Percentiles rank a stretch among this genome's conserved stretches.
These are phyloP conservation scores for Trachythela sp. DNA, from an alignment of 64 coral and sea anemone genomes.

Conservation along the genomic window DNA sequence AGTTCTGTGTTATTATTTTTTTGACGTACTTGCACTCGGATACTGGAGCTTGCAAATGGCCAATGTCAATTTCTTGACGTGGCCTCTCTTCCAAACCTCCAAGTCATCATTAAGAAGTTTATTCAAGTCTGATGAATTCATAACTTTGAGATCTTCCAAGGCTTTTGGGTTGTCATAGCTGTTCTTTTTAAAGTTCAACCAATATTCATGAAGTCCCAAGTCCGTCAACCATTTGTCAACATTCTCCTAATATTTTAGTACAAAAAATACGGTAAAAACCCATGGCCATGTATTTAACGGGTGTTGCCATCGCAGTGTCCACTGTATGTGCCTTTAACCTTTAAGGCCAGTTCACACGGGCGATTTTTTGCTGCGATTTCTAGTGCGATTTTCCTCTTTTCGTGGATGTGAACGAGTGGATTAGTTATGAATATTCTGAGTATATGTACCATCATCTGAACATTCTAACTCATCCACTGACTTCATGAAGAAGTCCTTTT, in stretches of 20 bases:
- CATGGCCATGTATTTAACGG: too few species aligned
- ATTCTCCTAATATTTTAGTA: constrained; percentile 41
- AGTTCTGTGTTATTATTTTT: too few species aligned
- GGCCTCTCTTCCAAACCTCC: constrained; percentile 52
- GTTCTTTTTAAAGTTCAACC: constrained; percentile 50
- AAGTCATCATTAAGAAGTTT: constrained; percentile 42
- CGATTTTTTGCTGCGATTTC: too few species aligned
- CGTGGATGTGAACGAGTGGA: too few species aligned
- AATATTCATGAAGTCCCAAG: constrained; percentile 72
- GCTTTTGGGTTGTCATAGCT: constrained; percentile 73
- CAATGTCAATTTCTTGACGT: constrained; percentile 62
- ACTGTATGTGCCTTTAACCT: too few species aligned
- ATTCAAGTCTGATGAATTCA: constrained; percentile 39
- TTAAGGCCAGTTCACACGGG: too few species aligned
- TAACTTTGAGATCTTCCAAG: constrained; percentile 81
- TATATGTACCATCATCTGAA: too few species aligned
- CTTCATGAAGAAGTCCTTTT: too few species aligned
- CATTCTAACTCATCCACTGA: too few species aligned
- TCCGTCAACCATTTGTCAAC: constrained; percentile 70
- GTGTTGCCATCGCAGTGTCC: too few species aligned
- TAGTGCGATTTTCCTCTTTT: too few species aligned
- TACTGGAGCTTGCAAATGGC: constrained; percentile 84
- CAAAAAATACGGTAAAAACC: background rate
- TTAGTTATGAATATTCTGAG: too few species aligned
- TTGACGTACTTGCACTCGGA: constrained; percentile 69